Evolutionary conservation across 2,113 vertebrate species (phyloP).

Genomic region (Pardalotus punctatus): DNA sequence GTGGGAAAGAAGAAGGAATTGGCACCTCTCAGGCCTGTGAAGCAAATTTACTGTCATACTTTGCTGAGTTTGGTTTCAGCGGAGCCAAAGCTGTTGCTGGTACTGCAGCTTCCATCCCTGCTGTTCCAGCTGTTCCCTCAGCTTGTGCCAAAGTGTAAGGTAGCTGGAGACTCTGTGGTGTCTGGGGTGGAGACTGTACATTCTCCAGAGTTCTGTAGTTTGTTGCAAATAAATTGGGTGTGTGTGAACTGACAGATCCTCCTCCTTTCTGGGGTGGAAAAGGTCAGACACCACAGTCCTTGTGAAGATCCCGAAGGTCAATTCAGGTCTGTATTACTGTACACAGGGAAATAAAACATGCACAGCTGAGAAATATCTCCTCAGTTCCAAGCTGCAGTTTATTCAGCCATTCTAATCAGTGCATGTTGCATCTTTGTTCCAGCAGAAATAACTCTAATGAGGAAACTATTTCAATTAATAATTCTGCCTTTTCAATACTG

Average conservation of each 20-base stretch:
- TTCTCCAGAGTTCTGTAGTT: background rate
- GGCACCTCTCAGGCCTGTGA: background rate
- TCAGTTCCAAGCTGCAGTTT: background rate
- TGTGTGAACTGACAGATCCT: background rate
- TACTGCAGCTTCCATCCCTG: background rate
- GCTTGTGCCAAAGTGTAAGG: background rate
- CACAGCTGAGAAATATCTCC: background rate
- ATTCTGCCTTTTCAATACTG: background rate
- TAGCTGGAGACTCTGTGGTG: background rate
- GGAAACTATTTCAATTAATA: background rate
- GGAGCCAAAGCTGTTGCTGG: background rate
- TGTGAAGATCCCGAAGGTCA: background rate
- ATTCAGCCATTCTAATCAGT: background rate
- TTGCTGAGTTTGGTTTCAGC: background rate
- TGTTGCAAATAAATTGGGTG: background rate
- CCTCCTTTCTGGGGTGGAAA: background rate
- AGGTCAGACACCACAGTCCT: background rate
- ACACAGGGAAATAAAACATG: background rate
- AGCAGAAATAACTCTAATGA: background rate
- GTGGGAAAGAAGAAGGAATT: background rate
- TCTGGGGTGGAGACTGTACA: background rate
- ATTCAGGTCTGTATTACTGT: background rate
- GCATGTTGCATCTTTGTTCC: background rate
- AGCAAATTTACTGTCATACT: background rate
- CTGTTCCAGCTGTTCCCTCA: background rate